A percentile compares a stretch with the other conserved stretches of the same genome.
These are phyloP conservation scores for Pogonocherus hispidulus DNA, from an alignment of 2,888 invertebrate species.

Conservation along the genomic window DNA sequence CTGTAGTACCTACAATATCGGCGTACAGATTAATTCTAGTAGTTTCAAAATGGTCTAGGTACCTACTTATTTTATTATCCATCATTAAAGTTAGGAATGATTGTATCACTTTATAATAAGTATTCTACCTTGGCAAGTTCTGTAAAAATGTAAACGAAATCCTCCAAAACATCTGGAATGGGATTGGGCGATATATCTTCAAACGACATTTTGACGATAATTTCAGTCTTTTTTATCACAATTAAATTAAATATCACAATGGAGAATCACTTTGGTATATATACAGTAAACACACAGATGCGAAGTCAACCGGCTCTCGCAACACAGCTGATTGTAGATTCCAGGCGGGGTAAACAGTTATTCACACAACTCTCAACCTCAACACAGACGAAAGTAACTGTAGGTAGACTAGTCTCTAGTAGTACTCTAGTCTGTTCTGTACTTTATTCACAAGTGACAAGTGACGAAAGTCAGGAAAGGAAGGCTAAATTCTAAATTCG, in stretches of 20 bases:
- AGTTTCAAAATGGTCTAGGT: too few relatives aligned
- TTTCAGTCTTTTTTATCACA: slow-evolving; percentile 23
- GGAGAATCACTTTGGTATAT: slow-evolving; percentile 31
- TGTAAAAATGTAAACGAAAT: slow-evolving; percentile 69
- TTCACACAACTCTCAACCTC: too few relatives aligned
- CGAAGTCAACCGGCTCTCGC: not conserved
- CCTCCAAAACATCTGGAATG: slow-evolving; percentile 81
- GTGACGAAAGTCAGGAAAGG: slow-evolving; percentile 8
- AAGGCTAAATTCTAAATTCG: too few relatives aligned
- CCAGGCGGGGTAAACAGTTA: not conserved
- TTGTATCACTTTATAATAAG: too few relatives aligned
- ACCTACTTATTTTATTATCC: too few relatives aligned
- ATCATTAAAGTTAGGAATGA: too few relatives aligned
- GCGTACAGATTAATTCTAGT: too few relatives aligned
- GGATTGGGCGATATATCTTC: slow-evolving; percentile 74
- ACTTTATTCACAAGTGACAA: not conserved
- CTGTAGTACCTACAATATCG: too few relatives aligned
- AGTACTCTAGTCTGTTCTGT: too few relatives aligned
- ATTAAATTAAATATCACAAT: slow-evolving; percentile 32
- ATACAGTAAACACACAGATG: too few relatives aligned
- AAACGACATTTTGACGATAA: slow-evolving; percentile 73
- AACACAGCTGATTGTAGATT: slow-evolving; percentile 6
- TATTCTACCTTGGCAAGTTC: slow-evolving; percentile 44
- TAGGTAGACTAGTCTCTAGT: too few relatives aligned
- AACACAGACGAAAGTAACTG: too few relatives aligned